A percentile compares a stretch with the other conserved stretches of the same genome.
These are phyloP conservation scores for Orthosia incerta DNA, from an alignment of 2,888 invertebrate genomes.

Conservation along the genomic window DNA sequence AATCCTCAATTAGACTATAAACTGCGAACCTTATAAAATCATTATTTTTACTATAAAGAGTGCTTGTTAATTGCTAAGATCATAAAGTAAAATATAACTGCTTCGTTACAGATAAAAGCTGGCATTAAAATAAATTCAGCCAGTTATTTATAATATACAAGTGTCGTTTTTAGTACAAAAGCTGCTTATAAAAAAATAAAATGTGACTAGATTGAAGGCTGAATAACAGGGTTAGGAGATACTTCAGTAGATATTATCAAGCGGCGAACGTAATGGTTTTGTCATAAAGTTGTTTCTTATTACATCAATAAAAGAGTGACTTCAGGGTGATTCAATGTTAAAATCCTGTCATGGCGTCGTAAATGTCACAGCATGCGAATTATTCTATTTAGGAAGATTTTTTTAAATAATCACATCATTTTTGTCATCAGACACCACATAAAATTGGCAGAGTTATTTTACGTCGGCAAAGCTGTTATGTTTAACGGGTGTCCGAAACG, in stretches of 20 bases:
- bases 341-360: slow-evolving; percentile 52
- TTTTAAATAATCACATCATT: slow-evolving; percentile 60
- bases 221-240: slow-evolving; percentile 43
- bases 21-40: slow-evolving; percentile 18
- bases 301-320: slow-evolving; percentile 64
- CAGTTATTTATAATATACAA: slow-evolving; percentile 24
- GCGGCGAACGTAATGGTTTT: slow-evolving; percentile 55
- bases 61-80: slow-evolving; percentile 41
- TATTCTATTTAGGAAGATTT: slow-evolving; percentile 49
- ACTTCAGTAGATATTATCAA: slow-evolving; percentile 53
- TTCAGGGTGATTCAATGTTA: slow-evolving; percentile 58
- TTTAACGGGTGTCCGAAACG: slow-evolving; percentile 70
- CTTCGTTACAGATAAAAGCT: slow-evolving; percentile 50
- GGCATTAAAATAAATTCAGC: slow-evolving; percentile 50
- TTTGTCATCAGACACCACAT: slow-evolving; percentile 63
- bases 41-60: slow-evolving; percentile 38
- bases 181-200: slow-evolving; percentile 32
- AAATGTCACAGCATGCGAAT: slow-evolving; percentile 49
- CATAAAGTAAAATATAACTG: slow-evolving; percentile 43
- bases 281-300: slow-evolving; percentile 64
- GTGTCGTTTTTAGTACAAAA: slow-evolving; percentile 41
- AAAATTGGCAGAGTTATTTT: slow-evolving; percentile 70
- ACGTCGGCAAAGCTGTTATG: slow-evolving; percentile 72
- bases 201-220: slow-evolving; percentile 42
- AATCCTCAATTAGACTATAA: slow-evolving; percentile 24